Base-by-base conservation (phyloP, 2,113 vertebrate species). In the Danio rerio region DNA sequence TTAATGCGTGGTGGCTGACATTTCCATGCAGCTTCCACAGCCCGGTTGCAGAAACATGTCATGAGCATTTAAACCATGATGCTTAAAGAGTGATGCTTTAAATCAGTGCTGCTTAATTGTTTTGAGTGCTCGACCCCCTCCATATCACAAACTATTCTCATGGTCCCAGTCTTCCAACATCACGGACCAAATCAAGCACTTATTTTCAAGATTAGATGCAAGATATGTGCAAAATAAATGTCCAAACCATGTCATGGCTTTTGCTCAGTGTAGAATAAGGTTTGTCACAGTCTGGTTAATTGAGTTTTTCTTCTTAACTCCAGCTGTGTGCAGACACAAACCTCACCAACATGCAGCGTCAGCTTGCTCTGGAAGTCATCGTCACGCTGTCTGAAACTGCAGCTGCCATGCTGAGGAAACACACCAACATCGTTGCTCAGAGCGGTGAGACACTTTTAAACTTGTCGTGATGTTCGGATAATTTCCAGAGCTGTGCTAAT, bases 311-410 rank as follows among this genome's bases (percentile, higher is more conserved):
- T 85, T 31, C 0, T 2, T 83, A 16, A 43, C 87, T 90, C 43
- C 88, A 99, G 98, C 81, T 99, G 47, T 99, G 97, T 81, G 97
- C 94, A 7, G 98, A 99, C 91, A 89, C 94, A n/a, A 96, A 84
- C 89, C 93, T 99, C 89, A 95, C 93, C 15, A 99, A 98, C 88
- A 99, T 98, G 97, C 97, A 99, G 87, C 94, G 97, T 84, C 98
- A 99, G 82, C 89, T 99, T 91, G 96, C 97, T 0, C 89, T 99
- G 63, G 98, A 99, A 91, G 98, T 99, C 62, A 97, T 99, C 0
- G 97, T 99, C 86, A 98, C 97, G 3, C 93, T 99, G 40, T 99
- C 98, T 0, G 98, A 99, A 91, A 99, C 98, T 0, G 98, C 97
- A 2, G 97, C 98, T 0, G 97, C 98, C 84, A 99, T 99, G 98